phyloP scores from a whole-genome alignment of 1,140 invertebrate species.

The Prorops nasuta region DNA sequence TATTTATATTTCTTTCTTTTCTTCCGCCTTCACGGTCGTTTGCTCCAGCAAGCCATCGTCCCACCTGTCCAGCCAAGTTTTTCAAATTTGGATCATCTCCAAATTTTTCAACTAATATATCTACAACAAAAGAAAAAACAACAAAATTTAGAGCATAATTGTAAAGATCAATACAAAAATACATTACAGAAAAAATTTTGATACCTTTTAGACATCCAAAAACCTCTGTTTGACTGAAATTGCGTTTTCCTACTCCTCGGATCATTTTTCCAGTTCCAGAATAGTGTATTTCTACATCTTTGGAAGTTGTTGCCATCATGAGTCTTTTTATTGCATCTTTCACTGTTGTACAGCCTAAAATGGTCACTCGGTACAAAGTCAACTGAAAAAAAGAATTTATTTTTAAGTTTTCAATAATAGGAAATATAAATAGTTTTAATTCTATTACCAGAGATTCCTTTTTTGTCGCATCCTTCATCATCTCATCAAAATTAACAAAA shows the following conservation, averaged over 20 bases:
- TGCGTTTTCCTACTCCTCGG: constrained; percentile 7
- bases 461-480: neutral
- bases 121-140: neutral
- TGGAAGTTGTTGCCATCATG: constrained; percentile 1
- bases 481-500: neutral
- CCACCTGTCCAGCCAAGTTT: neutral
- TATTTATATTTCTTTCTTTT: too few species aligned
- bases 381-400: constrained; percentile 10
- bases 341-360: neutral
- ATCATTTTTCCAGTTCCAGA: constrained; percentile 6
- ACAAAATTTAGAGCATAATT: too few species aligned
- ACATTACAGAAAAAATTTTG: neutral
- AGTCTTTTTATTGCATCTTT: constrained; percentile 6
- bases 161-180: neutral
- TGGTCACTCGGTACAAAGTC: constrained; percentile 6
- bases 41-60: neutral
- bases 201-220: constrained; percentile 14
- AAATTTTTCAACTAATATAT: constrained; percentile 7
- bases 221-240: constrained; percentile 13
- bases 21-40: neutral
- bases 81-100: neutral
- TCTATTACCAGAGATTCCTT: neutral
- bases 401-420: neutral
- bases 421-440: too few species aligned
- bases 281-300: constrained; percentile 5